These are phyloP conservation scores for Dipodomys spectabilis DNA, from an alignment of 2,113 vertebrate species.

Conservation along the genomic window DNA sequence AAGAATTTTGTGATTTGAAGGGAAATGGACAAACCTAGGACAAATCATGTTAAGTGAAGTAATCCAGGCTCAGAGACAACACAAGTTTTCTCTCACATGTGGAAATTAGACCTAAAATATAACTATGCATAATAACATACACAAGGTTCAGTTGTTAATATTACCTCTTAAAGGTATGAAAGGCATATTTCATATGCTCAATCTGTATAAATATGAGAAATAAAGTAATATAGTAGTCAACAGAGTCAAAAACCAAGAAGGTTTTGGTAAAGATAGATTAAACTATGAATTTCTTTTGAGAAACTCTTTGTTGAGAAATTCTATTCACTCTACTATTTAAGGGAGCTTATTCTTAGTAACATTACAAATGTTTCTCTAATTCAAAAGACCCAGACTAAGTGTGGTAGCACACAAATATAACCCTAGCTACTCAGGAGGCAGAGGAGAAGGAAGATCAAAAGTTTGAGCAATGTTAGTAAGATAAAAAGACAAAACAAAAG, in stretches of 20 bases:
- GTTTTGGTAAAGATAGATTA: neutral
- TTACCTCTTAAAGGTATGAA: neutral
- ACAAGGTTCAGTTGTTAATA: neutral
- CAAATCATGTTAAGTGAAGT: too few relatives aligned
- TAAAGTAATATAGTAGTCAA: neutral
- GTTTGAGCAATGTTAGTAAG: too few relatives aligned
- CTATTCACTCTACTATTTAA: neutral
- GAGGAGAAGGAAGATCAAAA: too few relatives aligned
- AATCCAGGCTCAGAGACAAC: too few relatives aligned
- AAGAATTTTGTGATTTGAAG: too few relatives aligned
- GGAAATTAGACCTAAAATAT: too few relatives aligned
- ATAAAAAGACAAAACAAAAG: too few relatives aligned
- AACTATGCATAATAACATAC: too few relatives aligned
- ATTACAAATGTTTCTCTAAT: constrained; percentile 17
- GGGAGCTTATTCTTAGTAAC: neutral
- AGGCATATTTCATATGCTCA: neutral
- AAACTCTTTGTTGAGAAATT: neutral
- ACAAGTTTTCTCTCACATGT: too few relatives aligned
- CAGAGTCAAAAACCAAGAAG: neutral
- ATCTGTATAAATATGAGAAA: neutral
- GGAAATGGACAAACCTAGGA: too few relatives aligned
- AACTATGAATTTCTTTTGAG: neutral
- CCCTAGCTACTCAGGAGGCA: too few relatives aligned
- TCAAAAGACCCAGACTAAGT: neutral
- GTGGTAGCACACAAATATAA: too few relatives aligned